Evolutionary conservation across 2,888 invertebrate species (phyloP).

Genomic region (Heliconius charithonia): DNA sequence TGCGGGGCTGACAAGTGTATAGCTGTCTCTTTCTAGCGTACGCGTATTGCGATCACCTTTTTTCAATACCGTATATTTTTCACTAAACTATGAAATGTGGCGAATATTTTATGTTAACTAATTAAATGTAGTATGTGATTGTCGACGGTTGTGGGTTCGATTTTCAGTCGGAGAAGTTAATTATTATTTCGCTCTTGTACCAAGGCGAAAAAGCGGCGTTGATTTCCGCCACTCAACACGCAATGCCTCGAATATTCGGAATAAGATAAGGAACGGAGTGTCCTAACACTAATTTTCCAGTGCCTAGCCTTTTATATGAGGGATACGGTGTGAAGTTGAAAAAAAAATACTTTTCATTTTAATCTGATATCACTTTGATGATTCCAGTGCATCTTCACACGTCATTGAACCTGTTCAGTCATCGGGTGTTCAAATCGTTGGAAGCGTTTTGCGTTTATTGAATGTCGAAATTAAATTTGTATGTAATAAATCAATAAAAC

Average conservation of each 20-base stretch:
- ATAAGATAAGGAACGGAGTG: too few species aligned
- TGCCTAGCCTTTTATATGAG: too few species aligned
- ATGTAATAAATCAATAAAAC: constrained; percentile 45
- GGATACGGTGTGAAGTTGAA: too few species aligned
- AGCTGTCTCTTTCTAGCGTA: constrained; percentile 69
- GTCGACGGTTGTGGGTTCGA: too few species aligned
- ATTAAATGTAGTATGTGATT: too few species aligned
- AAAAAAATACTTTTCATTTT: constrained; percentile 2
- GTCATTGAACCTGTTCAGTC: constrained; percentile 42
- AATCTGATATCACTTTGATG: constrained; percentile 16
- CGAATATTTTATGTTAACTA: constrained; percentile 32
- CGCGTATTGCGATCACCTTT: constrained; percentile 56
- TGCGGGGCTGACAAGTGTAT: constrained; percentile 67
- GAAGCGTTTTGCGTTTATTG: constrained; percentile 42
- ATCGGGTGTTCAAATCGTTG: constrained; percentile 36
- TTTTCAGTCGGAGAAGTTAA: too few species aligned
- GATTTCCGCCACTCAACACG: too few species aligned
- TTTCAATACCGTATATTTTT: constrained; percentile 59
- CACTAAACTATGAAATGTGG: constrained; percentile 43
- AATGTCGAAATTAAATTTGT: constrained; percentile 46
- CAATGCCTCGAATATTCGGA: too few species aligned
- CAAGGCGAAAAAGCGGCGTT: too few species aligned
- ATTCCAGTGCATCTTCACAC: constrained; percentile 42
- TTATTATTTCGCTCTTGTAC: too few species aligned
- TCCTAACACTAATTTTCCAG: too few species aligned